Base-by-base conservation (phyloP, 35 echinoderm and acorn worm species). In the Lytechinus variegatus region DNA sequence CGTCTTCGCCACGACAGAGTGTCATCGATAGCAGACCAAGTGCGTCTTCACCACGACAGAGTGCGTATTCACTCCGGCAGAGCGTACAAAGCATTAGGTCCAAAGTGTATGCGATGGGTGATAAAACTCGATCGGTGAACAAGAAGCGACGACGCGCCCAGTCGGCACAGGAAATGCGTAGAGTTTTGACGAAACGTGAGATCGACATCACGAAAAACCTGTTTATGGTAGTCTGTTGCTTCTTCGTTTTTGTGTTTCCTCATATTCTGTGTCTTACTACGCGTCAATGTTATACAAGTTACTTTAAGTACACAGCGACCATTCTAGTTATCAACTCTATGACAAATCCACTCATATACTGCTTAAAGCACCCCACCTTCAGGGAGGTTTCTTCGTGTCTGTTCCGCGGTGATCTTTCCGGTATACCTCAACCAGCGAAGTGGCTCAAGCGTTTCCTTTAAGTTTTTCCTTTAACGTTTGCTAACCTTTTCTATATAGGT, bases 131-230 rank as follows among this genome's bases (percentile, higher is more conserved):
- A 90, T 19, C 4, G 88, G 88, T 52, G 27, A 28, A 33, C 88
- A 93, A 33, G 24, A 93, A 33, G 55, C n/a, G 92, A 55, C 52
- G 88, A 90, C 53, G 92, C 10, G 57, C 92, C 13, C 19, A n/a
- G 52, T 93, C 92, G 10, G 55, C 92, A 8, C 28, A 28, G 55
- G 92, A 93, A 57, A 93, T 93, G 92, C 52, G 24, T 9, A 56
- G 4, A 19, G 92, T 57, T 12, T 24, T 93, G 54, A 53, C 92
- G 54, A 54, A 57, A 54, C 92, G 92, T 11, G 92, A 93, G 57
- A 54, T 93, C 53, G 92, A 93, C 92, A 93, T 93, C 92, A 93
- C 92, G 4, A 93, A 93, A 93, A 93, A 93, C 24, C 92, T 93
- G 11, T 93, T 93, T 54, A 93, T 93, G n/a, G 92, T 93, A 5